phyloP scores from a whole-genome alignment of 2,888 invertebrate genomes.

The Agrochola circellaris region DNA sequence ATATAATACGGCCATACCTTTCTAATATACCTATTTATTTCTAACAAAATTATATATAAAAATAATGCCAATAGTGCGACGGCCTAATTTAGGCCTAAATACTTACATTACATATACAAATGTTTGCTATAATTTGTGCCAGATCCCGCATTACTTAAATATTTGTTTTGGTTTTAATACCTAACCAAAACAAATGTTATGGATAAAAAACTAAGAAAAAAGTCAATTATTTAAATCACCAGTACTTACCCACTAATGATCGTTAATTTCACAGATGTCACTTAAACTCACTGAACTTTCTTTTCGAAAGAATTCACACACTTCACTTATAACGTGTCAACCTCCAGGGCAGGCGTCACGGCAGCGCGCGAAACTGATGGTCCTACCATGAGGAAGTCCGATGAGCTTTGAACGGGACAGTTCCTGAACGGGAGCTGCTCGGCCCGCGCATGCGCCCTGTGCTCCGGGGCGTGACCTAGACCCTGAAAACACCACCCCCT shows the following conservation, averaged over 20 bases:
- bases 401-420: conserved; percentile 77
- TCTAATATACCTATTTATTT: not conserved
- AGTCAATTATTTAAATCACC: not conserved
- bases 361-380: conserved; percentile 58
- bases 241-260: conserved; percentile 38
- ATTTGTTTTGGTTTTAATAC: not conserved
- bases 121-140: not conserved
- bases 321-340: conserved; percentile 43
- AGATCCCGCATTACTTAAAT: not conserved
- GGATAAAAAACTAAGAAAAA: not conserved
- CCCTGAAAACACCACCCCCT: conserved; percentile 88
- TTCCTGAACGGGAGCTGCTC: conserved; percentile 75
- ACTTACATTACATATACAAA: conserved; percentile 8
- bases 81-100: conserved; percentile 56
- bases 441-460: conserved; percentile 83
- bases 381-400: conserved; percentile 78
- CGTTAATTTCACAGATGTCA: conserved; percentile 28
- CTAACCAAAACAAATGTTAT: not conserved
- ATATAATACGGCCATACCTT: not conserved
- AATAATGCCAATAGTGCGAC: conserved; percentile 35
- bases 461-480: conserved; percentile 90
- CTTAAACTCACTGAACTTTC: conserved; percentile 38
- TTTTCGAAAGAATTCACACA: conserved; percentile 35
- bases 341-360: conserved; percentile 16
- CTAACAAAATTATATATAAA: not conserved